phyloP scores from a whole-genome alignment of 1,140 invertebrate genomes.

The Drosophila subobscura region DNA sequence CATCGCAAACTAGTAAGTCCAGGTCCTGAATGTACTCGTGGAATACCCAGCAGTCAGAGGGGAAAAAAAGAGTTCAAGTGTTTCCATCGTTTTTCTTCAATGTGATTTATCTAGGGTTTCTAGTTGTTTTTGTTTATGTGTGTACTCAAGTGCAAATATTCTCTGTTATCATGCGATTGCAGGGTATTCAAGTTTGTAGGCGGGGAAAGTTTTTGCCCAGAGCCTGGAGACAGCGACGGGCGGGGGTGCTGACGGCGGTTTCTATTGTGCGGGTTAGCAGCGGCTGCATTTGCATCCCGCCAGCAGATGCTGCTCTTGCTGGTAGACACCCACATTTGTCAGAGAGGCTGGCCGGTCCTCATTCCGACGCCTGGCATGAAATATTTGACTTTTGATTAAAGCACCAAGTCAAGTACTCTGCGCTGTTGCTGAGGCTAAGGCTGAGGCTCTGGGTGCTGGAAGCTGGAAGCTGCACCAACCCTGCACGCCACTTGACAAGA shows the following conservation, averaged over 20 bases:
- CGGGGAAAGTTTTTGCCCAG: constrained; percentile 5
- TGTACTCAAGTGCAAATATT: background rate
- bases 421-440: constrained; percentile 12
- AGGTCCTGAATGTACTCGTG: too few relatives aligned
- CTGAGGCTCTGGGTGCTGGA: constrained; percentile 8
- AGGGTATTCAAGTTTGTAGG: constrained; percentile 11
- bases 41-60: too few relatives aligned
- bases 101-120: too few relatives aligned
- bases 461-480: background rate
- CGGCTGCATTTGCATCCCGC: constrained; percentile 74
- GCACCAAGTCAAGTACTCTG: constrained; percentile 76
- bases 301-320: constrained; percentile 70
- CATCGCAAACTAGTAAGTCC: background rate
- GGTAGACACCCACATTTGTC: constrained; percentile 1
- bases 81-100: too few relatives aligned
- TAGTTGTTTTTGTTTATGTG: too few relatives aligned
- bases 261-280: constrained; percentile 69
- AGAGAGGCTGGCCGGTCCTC: constrained; percentile 29
- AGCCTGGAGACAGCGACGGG: constrained; percentile 1
- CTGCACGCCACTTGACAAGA: constrained; percentile 73
- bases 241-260: constrained; percentile 44
- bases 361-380: constrained; percentile 65
- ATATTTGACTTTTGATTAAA: constrained; percentile 82
- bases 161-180: background rate
- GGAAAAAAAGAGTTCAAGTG: too few relatives aligned